Percentiles rank a stretch among this genome's conserved stretches.
Conservation (phyloP, 2,797 vertebrate species). For the Crocodylus rhombifer region DNA sequence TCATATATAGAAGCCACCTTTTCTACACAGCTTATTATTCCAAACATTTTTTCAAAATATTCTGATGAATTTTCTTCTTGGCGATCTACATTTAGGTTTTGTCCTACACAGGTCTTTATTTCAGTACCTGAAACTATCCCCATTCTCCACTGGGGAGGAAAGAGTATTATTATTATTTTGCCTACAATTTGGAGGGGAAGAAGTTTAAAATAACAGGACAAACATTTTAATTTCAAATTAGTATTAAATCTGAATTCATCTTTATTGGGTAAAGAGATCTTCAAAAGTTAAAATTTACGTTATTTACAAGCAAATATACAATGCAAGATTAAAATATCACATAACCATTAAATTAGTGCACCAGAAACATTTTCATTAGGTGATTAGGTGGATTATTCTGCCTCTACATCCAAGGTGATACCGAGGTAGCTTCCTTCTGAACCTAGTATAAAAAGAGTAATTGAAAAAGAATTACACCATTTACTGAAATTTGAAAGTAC, state of each 20-base stretch:
- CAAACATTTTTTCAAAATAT: not conserved
- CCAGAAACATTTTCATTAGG: constrained; percentile 10
- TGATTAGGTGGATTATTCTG: constrained; percentile 36
- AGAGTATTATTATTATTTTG: too few relatives aligned
- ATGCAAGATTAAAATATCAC: constrained; percentile 44
- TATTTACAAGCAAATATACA: constrained; percentile 82
- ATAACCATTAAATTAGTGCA: constrained; percentile 20
- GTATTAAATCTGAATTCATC: constrained; percentile 63
- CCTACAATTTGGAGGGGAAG: not conserved
- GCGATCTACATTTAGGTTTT: not conserved
- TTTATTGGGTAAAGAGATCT: constrained; percentile 75
- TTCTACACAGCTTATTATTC: not conserved
- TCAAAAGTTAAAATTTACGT: constrained; percentile 68
- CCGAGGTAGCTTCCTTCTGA: constrained; percentile 84
- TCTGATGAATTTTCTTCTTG: not conserved
- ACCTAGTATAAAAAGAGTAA: constrained; percentile 80
- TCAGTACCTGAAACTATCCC: not conserved
- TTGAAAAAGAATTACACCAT: not conserved
- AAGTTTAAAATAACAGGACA: not conserved
- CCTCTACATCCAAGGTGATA: constrained; percentile 88
- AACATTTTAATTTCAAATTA: constrained; percentile 32
- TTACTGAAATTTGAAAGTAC: not conserved
- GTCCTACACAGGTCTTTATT: not conserved
- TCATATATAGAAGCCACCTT: not conserved
- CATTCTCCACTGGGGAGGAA: too few relatives aligned